phyloP scores from a whole-genome alignment of 2,888 invertebrate genomes.

The Hirtodrosophila confusa region DNA sequence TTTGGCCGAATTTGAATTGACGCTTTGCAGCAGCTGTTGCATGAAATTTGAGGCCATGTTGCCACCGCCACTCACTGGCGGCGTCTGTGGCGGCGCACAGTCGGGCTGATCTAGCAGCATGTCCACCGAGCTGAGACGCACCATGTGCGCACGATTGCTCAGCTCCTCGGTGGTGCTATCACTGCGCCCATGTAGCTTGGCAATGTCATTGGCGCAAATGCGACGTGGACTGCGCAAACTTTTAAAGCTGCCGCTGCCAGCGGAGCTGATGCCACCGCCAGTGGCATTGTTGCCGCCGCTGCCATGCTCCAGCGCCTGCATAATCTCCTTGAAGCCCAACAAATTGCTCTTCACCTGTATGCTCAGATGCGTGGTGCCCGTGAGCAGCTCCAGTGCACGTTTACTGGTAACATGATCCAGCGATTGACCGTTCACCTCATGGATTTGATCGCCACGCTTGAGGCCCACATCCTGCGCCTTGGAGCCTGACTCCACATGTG shows the following conservation, averaged over 20 bases:
- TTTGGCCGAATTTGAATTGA: constrained; percentile 78
- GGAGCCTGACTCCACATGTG: constrained; percentile 95
- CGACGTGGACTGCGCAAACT: constrained; percentile 79
- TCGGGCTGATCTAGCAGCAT: constrained; percentile 84
- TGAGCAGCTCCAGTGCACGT: constrained; percentile 95
- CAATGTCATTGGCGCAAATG: constrained; percentile 86
- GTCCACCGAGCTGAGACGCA: constrained; percentile 90
- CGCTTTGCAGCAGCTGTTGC: constrained; percentile 85
- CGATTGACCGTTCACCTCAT: constrained; percentile 98
- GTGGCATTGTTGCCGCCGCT: constrained; percentile 69
- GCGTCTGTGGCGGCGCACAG: constrained; percentile 81
- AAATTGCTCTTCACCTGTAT: constrained; percentile 98
- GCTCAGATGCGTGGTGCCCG: constrained; percentile 97
- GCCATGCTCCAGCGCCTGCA: constrained; percentile 84
- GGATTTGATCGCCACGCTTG: constrained; percentile 98
- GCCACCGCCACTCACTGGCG: constrained; percentile 55
- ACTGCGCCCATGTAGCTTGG: constrained; percentile 86
- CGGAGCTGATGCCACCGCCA: constrained; percentile 23
- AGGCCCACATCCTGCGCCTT: constrained; percentile 98
- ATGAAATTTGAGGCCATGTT: constrained; percentile 84
- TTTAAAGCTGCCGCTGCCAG: constrained; percentile 64
- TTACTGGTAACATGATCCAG: constrained; percentile 96
- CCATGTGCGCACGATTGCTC: constrained; percentile 81
- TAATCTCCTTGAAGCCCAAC: constrained; percentile 90
- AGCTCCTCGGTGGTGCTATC: constrained; percentile 76